Evolutionary conservation across 2,888 invertebrate genomes (phyloP), one percentile per base, ranked within the genome.

Genomic region (Stenoptilia bipunctidactyla): DNA sequence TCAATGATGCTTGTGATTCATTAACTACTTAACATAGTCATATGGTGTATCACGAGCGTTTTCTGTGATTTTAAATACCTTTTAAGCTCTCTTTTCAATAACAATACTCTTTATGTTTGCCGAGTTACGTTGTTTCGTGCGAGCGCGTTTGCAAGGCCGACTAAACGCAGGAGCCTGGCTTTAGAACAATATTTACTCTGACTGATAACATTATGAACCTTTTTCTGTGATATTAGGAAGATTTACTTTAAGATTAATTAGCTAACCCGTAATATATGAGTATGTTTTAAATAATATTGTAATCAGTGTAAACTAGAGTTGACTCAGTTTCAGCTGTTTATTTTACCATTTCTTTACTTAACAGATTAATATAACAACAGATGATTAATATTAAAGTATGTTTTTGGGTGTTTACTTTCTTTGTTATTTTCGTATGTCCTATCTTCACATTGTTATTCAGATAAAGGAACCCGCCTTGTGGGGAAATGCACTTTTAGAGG

Each of bases 131-230:
- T 55, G 51, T 69, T 62, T 62, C 6, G 3, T 8, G 10, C 9
- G n/a, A 30, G 30, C n/a, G 10, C 9, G 30, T 9, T 30, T 30
- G 30, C 30, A 30, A n/a, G 9, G 30, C n/a, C 3, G 10, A n/a
- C 30, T n/a, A 3, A 30, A 30, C 75, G 65, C 43, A 47, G 50
- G 53, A 50, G 65, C 50, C 63, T 67, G 68, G 70, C 70, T 71
- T 66, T 67, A 46, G 49, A 66, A 66, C 60, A 82, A 82, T 80
- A 80, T 83, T 80, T 80, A 69, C 62, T 53, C 52, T 56, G 44
- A 41, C 65, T 66, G 80, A 83, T 82, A 82, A 80, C 75, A 72
- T 69, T 79, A 66, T 75, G 71, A 71, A 79, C 79, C 74, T 74
- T 20, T 20, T 20, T 20, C 60, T 61, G 62, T 63, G 74, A 71